Conservation (phyloP, 2,888 invertebrate genomes). For the Lordiphosa fenestrarum region DNA sequence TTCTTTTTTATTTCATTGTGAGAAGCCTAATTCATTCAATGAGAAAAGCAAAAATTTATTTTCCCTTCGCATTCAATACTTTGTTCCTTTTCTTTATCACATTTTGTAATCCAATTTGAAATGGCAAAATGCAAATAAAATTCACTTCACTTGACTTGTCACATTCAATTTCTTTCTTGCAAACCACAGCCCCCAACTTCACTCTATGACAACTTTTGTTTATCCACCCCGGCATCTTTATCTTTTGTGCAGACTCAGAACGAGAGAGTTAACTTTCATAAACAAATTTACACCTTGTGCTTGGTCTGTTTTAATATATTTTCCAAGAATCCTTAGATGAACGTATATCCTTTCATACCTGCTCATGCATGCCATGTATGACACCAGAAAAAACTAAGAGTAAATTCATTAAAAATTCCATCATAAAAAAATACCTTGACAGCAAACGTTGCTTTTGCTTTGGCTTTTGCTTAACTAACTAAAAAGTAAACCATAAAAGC, state of each 20-base stretch:
- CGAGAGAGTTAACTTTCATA: slow-evolving; percentile 52
- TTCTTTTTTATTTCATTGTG: too few relatives aligned
- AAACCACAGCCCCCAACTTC: slow-evolving; percentile 10
- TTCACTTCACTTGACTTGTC: slow-evolving; percentile 70
- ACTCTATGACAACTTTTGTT: slow-evolving; percentile 30
- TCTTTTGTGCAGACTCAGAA: slow-evolving; percentile 2
- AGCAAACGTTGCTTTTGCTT: slow-evolving; percentile 5
- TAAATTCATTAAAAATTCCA: slow-evolving; percentile 74
- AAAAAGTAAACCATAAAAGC: slow-evolving; percentile 64
- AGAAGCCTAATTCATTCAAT: slow-evolving; percentile 3
- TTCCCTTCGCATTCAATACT: slow-evolving; percentile 19
- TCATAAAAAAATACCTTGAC: slow-evolving; percentile 59
- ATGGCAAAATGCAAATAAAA: slow-evolving; percentile 65
- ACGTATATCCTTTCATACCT: slow-evolving; percentile 13
- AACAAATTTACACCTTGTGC: slow-evolving; percentile 66
- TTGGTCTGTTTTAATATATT: slow-evolving; percentile 50
- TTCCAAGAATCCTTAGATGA: slow-evolving; percentile 32
- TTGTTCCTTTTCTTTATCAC: slow-evolving; percentile 6
- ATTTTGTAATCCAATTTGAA: slow-evolving; percentile 53
- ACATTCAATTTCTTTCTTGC: slow-evolving; percentile 57
- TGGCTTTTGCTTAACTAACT: slow-evolving; percentile 60
- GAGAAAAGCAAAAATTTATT: slow-evolving; percentile 3
- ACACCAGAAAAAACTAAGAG: slow-evolving; percentile 64
- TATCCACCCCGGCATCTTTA: slow-evolving; percentile 30
- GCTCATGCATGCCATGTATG: slow-evolving; percentile 46